Conservation (phyloP, 2,113 vertebrate species). For the Chlamydotis undulata region DNA sequence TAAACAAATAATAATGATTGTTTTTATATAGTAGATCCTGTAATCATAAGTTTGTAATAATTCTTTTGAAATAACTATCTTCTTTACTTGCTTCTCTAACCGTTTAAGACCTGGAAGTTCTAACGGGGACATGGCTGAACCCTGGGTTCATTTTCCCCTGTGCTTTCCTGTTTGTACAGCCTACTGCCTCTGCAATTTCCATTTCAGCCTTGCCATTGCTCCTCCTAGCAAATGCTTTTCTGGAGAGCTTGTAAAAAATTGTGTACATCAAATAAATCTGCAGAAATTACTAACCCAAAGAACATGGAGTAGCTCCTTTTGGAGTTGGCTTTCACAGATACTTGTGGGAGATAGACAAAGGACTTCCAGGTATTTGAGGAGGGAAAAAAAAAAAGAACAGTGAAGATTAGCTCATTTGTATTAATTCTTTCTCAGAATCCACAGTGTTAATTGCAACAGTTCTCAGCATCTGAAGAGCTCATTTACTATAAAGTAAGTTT, state of each 20-base stretch:
- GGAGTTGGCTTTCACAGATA: not conserved
- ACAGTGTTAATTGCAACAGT: not conserved
- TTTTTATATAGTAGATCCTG: not conserved
- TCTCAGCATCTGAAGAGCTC: not conserved
- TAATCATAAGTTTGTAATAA: not conserved
- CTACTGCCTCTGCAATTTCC: not conserved
- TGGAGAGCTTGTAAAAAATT: conserved; percentile 22
- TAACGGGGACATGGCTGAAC: not conserved
- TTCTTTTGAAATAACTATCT: not conserved
- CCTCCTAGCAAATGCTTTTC: not conserved
- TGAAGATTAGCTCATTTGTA: not conserved
- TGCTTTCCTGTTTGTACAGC: not conserved
- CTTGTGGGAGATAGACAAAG: not conserved
- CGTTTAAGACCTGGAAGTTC: not conserved
- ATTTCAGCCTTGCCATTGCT: not conserved
- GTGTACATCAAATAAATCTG: not conserved
- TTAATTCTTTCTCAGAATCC: not conserved
- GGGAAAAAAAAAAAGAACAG: not conserved
- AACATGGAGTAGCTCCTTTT: not conserved
- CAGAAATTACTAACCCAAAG: conserved; percentile 9
- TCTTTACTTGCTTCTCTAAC: not conserved
- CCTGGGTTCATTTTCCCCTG: not conserved
- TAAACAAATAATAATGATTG: not conserved
- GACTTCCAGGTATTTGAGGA: not conserved
- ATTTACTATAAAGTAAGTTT: not conserved